phyloP scores from a whole-genome alignment of 2,113 vertebrate species.

The Apteryx mantelli region DNA sequence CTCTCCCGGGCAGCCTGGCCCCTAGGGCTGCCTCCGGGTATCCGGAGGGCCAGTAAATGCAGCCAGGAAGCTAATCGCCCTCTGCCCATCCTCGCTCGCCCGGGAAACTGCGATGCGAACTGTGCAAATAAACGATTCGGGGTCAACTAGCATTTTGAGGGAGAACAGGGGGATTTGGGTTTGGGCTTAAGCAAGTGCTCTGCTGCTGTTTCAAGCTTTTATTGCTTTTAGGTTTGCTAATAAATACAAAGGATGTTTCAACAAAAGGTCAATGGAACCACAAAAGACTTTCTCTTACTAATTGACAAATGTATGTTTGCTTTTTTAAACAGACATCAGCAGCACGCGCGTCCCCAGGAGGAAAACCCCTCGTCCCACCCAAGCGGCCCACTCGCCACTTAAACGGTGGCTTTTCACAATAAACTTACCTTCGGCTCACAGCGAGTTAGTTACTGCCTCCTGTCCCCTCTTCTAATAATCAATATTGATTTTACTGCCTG shows the following conservation, averaged over 20 bases:
- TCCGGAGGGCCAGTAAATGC: background rate
- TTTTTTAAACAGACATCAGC: background rate
- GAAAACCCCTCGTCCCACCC: background rate
- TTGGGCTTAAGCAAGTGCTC: background rate
- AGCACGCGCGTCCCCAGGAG: accelerated
- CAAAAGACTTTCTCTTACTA: background rate
- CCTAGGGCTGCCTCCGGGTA: background rate
- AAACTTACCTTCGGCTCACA: conserved; percentile 13
- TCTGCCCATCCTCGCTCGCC: background rate
- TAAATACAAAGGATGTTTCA: background rate
- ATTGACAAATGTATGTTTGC: background rate
- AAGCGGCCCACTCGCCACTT: background rate
- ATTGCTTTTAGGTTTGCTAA: background rate
- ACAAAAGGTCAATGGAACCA: background rate
- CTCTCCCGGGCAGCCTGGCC: background rate
- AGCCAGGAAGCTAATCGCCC: background rate
- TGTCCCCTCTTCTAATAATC: conserved; percentile 72
- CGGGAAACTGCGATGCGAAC: background rate
- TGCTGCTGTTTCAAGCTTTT: background rate
- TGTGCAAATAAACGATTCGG: background rate
- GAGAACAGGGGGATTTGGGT: accelerated
- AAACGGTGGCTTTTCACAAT: conserved; percentile 6
- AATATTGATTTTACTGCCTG: conserved; percentile 75
- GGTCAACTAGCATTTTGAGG: background rate
- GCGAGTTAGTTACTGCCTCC: conserved; percentile 25